Evolutionary conservation across 2,888 invertebrate species (phyloP).

Genomic region (Enoplolaimus lenunculus): DNA sequence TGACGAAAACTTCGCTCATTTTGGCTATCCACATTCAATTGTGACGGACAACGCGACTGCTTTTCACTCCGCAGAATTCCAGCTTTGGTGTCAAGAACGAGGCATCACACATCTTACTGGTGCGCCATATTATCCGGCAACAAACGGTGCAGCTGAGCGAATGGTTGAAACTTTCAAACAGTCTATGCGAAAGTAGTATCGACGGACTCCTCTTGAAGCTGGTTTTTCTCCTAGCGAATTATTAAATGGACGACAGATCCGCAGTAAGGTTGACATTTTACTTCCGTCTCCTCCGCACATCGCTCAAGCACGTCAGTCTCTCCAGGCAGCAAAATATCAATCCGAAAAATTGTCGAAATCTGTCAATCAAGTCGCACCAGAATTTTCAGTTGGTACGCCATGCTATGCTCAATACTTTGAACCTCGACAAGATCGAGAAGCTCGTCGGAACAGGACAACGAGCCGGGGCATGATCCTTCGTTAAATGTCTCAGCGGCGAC

Average conservation of each 20-base stretch:
- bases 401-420: background rate
- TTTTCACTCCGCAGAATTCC: background rate
- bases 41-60: background rate
- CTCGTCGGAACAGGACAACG: no score
- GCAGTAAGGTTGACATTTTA: background rate
- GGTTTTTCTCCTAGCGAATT: background rate
- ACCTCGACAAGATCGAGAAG: background rate
- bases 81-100: background rate
- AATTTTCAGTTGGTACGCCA: background rate
- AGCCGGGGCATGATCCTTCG: no score
- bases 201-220: background rate
- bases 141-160: constrained; percentile 2
- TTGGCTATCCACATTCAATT: background rate
- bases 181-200: background rate
- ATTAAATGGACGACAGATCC: background rate
- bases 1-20: background rate
- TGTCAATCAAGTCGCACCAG: no score
- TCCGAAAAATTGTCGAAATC: no score
- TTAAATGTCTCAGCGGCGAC: background rate
- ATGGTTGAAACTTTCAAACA: background rate
- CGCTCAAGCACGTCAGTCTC: background rate
- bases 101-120: background rate
- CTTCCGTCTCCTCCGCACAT: constrained; percentile 4
- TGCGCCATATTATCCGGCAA: background rate
- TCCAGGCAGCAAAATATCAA: background rate